Base-by-base conservation (phyloP, 2,797 vertebrate species). In the Loriculus beryllinus region DNA sequence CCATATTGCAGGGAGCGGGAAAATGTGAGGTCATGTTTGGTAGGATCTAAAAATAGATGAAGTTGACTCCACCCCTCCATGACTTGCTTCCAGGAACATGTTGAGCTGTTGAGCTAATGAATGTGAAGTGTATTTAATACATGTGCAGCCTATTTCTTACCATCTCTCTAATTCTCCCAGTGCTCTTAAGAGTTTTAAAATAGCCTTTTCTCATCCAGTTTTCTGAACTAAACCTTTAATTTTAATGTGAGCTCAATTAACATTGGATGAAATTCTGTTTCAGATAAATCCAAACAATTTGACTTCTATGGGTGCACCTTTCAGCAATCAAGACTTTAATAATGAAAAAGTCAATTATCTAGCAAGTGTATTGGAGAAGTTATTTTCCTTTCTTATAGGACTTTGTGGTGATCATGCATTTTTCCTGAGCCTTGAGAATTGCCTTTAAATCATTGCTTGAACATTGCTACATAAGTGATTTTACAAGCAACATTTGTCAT, bases 21-120 rank as follows among this genome's bases (percentile, higher is more conserved):
- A 91, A 91, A 93, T 49, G 79, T 57, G 75, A 85, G 45, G 29
- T 92, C 51, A 2, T 33, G 68, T 80, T 89, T 39, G 57, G 49
- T 68, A 47, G 52, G 42, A 33, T 60, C 65, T 78, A 78, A 92
- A 95, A 95, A 86, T 91, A 93, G 57, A 25, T 65, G 12, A 42
- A 42, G 33, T 43, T 81, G 82, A 64, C 40, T 88, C 84, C 48
- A 70, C 37, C 26, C 22, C 31, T 56, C 26, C 47, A 1, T 86
- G 31, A 76, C 23, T 87, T 91, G 60, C 60, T 94, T 91, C 79
- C 79, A 91, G 79, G 85, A 95, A 69, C 57, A 65, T 10, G 37
- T 7, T 71, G 65, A 84, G 88, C 68, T 80, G 40, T 59, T 70
- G 63, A 75, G 77, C 69, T 86, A 68, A 62, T 92, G 76, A 78